Percentiles rank a stretch among this genome's conserved stretches.
These are phyloP conservation scores for Catharus bicknelli DNA, from an alignment of 2,113 vertebrate species.

Conservation along the genomic window DNA sequence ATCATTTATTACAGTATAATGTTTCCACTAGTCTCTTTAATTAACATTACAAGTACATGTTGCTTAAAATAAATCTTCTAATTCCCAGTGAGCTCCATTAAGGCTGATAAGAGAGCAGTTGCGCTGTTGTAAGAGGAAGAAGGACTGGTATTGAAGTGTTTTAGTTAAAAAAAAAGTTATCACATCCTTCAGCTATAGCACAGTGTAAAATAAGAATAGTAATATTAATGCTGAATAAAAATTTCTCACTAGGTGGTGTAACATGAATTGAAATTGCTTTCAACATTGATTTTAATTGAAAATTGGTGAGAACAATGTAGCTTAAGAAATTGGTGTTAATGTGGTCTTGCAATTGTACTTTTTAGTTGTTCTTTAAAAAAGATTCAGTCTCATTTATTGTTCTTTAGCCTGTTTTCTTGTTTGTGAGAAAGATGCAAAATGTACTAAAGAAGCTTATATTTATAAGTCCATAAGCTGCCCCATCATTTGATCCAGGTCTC, in stretches of 20 bases:
- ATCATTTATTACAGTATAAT: neutral
- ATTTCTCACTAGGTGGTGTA: neutral
- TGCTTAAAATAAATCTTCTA: slow-evolving; percentile 31
- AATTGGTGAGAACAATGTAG: neutral
- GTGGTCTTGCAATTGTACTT: neutral
- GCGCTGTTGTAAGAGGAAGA: neutral
- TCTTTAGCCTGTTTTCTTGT: neutral
- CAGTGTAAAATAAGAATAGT: neutral
- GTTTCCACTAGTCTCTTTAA: slow-evolving; percentile 16
- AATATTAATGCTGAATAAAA: neutral
- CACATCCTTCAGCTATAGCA: neutral
- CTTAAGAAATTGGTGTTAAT: neutral
- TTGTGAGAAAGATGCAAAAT: neutral
- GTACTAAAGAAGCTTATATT: neutral
- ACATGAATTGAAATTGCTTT: neutral
- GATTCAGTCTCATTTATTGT: neutral
- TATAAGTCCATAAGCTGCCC: neutral
- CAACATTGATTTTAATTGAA: neutral
- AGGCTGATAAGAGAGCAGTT: neutral
- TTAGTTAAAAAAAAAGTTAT: neutral
- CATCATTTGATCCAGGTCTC: neutral
- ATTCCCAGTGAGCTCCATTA: slow-evolving; percentile 1
- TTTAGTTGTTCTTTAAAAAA: neutral
- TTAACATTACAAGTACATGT: neutral
- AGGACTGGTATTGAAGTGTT: neutral